Evolutionary conservation across 1,140 invertebrate genomes (phyloP), one percentile per base, ranked within the genome.

Genomic region (Hormaphis cornu): DNA sequence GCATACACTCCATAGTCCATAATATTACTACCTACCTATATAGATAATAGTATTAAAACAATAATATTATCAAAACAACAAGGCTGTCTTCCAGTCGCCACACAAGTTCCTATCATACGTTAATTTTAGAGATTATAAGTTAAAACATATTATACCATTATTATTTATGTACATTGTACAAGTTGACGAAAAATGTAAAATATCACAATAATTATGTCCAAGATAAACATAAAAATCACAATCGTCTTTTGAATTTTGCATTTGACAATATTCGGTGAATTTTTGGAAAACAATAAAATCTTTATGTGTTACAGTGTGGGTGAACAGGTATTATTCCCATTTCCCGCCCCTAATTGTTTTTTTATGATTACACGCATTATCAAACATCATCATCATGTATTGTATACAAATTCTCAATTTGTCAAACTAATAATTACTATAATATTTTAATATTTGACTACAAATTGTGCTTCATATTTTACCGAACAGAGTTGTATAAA

Each of bases 301-400:
- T 66, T 28, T 18, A 26, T 18, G 42, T 30, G 44, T n/a, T 61
- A 66, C 61, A 66, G 61, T 66, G 61, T 66, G 61, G 61, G 61
- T 66, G 61, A 66, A 66, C 61, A 66, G 61, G 61, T 66, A 66
- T 66, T 66, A 66, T 66, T 66, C 61, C 61, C 61, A 30, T 30
- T 66, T 66, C 61, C 61, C 61, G 44, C 44, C 61, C 61, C 61
- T 66, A 66, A 66, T 50, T 66, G 61, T 66, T 63, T 44, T 66
- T 30, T 66, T 66, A 66, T 66, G 40, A 66, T 63, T 63, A 46
- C 40, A 63, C 14, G n/a, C 9, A 58, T n/a, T 58, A 58, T 56
- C 54, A 24, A 56, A 24, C 16, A 6, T 30, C 10, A 6, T 4
- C 4, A 33, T 33, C 30, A 12, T 24, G 20, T 24, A 50, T 12